These are phyloP conservation scores for Pocillopora damicornis DNA, from an alignment of 64 coral and sea anemone species.

Conservation along the genomic window DNA sequence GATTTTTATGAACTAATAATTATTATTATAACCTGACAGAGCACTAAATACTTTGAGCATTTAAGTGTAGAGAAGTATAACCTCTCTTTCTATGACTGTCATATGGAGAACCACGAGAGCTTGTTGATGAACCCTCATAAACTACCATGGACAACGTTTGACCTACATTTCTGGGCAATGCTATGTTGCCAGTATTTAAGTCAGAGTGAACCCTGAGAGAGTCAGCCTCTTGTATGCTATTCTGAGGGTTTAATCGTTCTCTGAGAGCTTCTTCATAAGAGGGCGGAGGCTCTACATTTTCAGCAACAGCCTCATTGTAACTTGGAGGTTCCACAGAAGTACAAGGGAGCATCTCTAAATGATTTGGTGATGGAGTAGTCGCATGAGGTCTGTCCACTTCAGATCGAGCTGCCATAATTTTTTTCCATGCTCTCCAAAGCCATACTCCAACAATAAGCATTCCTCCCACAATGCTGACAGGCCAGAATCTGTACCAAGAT, in stretches of 20 bases:
- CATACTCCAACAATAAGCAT: slow-evolving; percentile 84
- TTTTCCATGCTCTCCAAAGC: slow-evolving; percentile 94
- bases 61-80: background rate
- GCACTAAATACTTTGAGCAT: slow-evolving; percentile 15
- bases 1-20: no score
- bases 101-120: background rate
- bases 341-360: slow-evolving; percentile 16
- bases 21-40: background rate
- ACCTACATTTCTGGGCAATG: background rate
- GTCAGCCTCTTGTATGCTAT: background rate
- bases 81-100: slow-evolving; percentile 4
- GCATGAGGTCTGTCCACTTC: slow-evolving; percentile 37
- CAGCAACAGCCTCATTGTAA: slow-evolving; percentile 50
- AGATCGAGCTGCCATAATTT: slow-evolving; percentile 62
- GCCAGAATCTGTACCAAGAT: slow-evolving; percentile 90
- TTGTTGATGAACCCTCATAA: background rate
- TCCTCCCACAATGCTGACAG: slow-evolving; percentile 64
- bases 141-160: background rate
- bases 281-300: slow-evolving; percentile 20
- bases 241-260: background rate
- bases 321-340: slow-evolving; percentile 39
- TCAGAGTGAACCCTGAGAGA: background rate
- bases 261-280: slow-evolving; percentile 53
- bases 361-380: slow-evolving; percentile 14
- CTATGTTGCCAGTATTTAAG: background rate